Conservation (phyloP, 2,888 invertebrate species). For the Herminia tarsipennalis region DNA sequence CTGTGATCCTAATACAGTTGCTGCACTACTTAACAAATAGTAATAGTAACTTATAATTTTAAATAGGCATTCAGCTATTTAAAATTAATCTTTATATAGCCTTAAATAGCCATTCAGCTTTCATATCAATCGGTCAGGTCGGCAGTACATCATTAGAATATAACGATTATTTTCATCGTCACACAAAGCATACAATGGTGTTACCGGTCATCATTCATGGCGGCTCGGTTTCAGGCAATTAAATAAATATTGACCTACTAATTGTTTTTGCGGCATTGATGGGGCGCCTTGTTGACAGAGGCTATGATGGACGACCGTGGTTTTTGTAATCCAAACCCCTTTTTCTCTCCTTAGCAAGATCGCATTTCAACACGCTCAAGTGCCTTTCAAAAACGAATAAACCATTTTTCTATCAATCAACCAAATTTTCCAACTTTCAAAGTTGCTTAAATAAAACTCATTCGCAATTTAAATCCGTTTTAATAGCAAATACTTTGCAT, state of each 20-base stretch:
- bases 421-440: constrained; percentile 46
- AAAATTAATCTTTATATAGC: no score
- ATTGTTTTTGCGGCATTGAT: constrained; percentile 82
- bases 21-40: no score
- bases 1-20: no score
- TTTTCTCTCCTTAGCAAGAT: constrained; percentile 55
- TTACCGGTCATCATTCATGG: constrained; percentile 66
- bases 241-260: constrained; percentile 83
- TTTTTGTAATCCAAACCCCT: constrained; percentile 73
- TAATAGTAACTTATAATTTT: no score
- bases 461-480: constrained; percentile 54
- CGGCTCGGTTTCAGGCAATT: constrained; percentile 66
- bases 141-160: constrained; percentile 2
- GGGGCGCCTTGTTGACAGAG: constrained; percentile 76
- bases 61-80: no score
- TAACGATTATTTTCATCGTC: constrained; percentile 26
- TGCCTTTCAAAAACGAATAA: constrained; percentile 37
- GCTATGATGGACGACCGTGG: constrained; percentile 75
- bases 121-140: no score
- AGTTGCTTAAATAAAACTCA: constrained; percentile 49
- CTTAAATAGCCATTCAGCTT: no score
- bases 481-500: constrained; percentile 64
- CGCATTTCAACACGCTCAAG: constrained; percentile 59
- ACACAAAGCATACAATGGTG: constrained; percentile 43
- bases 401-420: constrained; percentile 46